Percentiles rank a stretch among this genome's conserved stretches.
Conservation (phyloP, 2,888 invertebrate species). For the Ctena decussata region DNA sequence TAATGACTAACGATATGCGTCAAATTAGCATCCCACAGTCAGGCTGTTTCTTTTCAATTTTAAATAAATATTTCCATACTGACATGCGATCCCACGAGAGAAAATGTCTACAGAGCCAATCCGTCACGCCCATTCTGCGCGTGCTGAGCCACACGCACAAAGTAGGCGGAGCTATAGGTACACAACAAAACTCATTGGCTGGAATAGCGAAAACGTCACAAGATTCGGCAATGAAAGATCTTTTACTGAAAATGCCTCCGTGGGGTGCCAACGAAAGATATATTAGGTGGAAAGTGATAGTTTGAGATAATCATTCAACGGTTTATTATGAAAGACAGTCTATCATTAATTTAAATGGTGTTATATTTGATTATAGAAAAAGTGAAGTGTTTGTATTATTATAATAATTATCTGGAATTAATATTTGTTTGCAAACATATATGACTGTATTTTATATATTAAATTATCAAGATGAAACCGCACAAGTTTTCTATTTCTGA, state of each 20-base stretch:
- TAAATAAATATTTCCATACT: slow-evolving; percentile 22
- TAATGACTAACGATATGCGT: background rate
- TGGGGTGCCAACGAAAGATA: background rate
- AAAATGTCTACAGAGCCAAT: slow-evolving; percentile 54
- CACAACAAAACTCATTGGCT: slow-evolving; percentile 21
- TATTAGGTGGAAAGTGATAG: slow-evolving; percentile 11
- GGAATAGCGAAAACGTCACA: slow-evolving; percentile 49
- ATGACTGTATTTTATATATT: no score
- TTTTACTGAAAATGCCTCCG: background rate
- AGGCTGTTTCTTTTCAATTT: slow-evolving; percentile 25
- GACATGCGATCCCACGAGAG: slow-evolving; percentile 60
- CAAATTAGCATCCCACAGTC: slow-evolving; percentile 12
- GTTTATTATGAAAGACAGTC: background rate
- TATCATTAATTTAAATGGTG: background rate
- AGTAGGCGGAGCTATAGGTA: slow-evolving; percentile 45
- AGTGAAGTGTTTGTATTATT: background rate
- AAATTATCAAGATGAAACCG: slow-evolving; percentile 49
- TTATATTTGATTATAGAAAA: background rate
- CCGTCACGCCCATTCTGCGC: slow-evolving; percentile 52
- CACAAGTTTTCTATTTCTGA: slow-evolving; percentile 60
- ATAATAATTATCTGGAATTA: no score
- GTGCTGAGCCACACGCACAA: slow-evolving; percentile 39
- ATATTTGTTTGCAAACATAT: no score
- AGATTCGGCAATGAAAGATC: background rate
- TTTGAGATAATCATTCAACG: slow-evolving; percentile 2